A percentile compares a stretch with the other conserved stretches of the same genome.
Conservation (phyloP, 2,797 vertebrate genomes). For the Sciaenops ocellatus region DNA sequence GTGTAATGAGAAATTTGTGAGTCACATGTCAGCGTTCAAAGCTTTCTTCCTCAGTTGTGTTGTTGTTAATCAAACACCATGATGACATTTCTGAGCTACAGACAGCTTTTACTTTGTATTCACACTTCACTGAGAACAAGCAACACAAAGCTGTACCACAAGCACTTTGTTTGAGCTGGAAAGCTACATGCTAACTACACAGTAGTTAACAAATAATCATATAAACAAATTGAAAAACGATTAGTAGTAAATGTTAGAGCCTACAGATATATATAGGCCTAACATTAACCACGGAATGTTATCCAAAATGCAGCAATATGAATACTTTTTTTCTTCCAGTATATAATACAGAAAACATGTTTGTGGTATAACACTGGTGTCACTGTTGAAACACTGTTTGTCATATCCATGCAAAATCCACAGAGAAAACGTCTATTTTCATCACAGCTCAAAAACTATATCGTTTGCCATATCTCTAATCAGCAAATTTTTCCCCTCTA, state of each 20-base stretch:
- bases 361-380: too few relatives aligned
- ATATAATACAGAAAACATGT: too few relatives aligned
- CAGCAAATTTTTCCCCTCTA: too few relatives aligned
- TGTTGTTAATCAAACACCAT: constrained; percentile 13
- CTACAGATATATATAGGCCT: too few relatives aligned
- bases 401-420: too few relatives aligned
- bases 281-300: too few relatives aligned
- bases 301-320: too few relatives aligned
- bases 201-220: background rate
- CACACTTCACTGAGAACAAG: constrained; percentile 5
- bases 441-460: too few relatives aligned
- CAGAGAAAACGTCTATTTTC: too few relatives aligned
- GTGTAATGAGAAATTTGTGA: constrained; percentile 24
- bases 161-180: background rate
- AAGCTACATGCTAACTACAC: background rate
- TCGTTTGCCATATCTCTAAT: too few relatives aligned
- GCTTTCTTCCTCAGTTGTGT: background rate
- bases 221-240: background rate
- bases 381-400: too few relatives aligned
- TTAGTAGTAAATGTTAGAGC: background rate
- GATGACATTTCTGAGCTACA: constrained; percentile 4
- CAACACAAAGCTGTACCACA: background rate
- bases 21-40: background rate
- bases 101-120: background rate
- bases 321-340: too few relatives aligned